phyloP scores from a whole-genome alignment of 1,140 invertebrate species.

The Asobara japonica region DNA sequence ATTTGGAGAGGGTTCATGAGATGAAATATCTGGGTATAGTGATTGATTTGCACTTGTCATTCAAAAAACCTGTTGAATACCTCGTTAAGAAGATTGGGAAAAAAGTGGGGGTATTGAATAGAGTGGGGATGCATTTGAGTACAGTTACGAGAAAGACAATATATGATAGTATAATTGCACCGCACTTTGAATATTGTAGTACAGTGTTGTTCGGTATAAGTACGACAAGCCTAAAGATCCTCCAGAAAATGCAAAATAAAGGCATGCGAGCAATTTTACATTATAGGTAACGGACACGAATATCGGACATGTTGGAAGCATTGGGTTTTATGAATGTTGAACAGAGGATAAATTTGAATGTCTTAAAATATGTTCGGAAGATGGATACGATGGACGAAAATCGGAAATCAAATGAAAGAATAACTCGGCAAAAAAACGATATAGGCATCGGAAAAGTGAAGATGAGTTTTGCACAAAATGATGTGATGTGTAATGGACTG shows the following conservation, averaged over 20 bases:
- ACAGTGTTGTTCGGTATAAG: conserved; percentile 25
- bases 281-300: conserved; percentile 19
- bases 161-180: too few species aligned
- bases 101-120: too few species aligned
- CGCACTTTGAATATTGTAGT: conserved; percentile 35
- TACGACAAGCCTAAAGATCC: conserved; percentile 10
- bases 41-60: neutral
- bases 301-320: conserved; percentile 29
- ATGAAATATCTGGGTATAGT: neutral
- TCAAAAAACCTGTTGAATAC: neutral
- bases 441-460: neutral
- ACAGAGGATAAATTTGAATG: conserved; percentile 26
- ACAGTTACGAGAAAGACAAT: too few species aligned
- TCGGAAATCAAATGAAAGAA: too few species aligned
- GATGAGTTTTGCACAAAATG: conserved; percentile 1
- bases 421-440: neutral
- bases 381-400: neutral
- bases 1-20: neutral
- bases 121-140: too few species aligned
- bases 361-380: neutral
- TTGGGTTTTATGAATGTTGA: conserved; percentile 24
- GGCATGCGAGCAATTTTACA: conserved; percentile 34
- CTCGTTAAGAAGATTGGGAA: too few species aligned
- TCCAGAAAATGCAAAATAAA: conserved; percentile 32
- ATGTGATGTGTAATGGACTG: neutral